Percentiles rank a stretch among this genome's conserved stretches.
Conservation (phyloP, 2,888 invertebrate species). For the Gerris lacustris region DNA sequence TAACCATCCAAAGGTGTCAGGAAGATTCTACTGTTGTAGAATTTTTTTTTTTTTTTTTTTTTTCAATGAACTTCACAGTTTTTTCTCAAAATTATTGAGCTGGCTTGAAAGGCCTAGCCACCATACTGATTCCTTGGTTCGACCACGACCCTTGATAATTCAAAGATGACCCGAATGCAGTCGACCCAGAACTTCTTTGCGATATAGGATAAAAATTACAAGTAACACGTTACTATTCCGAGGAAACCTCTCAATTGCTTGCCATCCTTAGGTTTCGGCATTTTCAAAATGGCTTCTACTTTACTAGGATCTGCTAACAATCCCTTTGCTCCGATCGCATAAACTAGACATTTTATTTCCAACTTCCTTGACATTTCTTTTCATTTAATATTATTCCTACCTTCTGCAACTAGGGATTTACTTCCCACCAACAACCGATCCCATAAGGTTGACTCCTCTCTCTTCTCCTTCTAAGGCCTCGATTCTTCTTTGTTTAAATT, state of each 20-base stretch:
- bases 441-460: constrained; percentile 19
- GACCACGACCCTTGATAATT: constrained; percentile 13
- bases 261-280: constrained; percentile 27
- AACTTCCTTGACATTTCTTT: constrained; percentile 3
- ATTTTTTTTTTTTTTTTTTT: too few relatives aligned
- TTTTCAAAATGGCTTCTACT: neutral
- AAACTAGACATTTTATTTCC: constrained; percentile 9
- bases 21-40: too few relatives aligned
- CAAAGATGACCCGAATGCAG: constrained; percentile 19
- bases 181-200: constrained; percentile 8
- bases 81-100: constrained; percentile 4
- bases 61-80: too few relatives aligned
- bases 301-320: constrained; percentile 16
- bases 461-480: constrained; percentile 16
- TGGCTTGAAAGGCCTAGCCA: neutral
- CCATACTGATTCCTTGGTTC: constrained; percentile 14
- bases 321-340: neutral
- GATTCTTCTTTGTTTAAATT: constrained; percentile 11
- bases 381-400: constrained; percentile 6
- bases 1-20: too few relatives aligned
- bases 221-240: constrained; percentile 7
- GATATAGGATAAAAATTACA: constrained; percentile 29
- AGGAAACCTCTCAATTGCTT: constrained; percentile 22
- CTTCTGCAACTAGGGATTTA: neutral
- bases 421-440: constrained; percentile 19